These are phyloP conservation scores for Bolborhynchus lineola DNA, from an alignment of 2,113 vertebrate species.

Conservation along the genomic window DNA sequence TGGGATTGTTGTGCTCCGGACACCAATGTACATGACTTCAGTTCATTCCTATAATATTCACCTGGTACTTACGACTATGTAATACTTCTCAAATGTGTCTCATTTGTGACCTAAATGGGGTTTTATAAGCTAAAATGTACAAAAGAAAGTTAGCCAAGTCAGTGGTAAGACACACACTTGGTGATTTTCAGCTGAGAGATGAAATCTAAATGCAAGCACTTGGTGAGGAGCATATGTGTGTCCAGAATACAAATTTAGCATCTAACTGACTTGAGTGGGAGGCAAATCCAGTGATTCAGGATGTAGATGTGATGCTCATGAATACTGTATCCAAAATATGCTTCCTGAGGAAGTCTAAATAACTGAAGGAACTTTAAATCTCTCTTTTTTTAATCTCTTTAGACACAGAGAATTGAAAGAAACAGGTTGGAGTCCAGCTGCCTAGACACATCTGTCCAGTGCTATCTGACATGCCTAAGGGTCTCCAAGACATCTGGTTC, in stretches of 20 bases:
- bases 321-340: neutral
- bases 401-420: neutral
- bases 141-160: neutral
- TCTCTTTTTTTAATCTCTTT: neutral
- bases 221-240: neutral
- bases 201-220: neutral
- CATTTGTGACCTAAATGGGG: neutral
- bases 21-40: neutral
- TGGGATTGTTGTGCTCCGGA: neutral
- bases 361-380: neutral
- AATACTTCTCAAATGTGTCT: neutral
- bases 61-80: neutral
- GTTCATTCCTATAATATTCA: neutral
- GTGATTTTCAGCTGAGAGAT: neutral
- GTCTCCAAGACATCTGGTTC: neutral
- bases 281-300: neutral
- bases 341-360: neutral
- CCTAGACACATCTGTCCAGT: neutral
- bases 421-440: neutral
- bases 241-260: neutral
- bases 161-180: neutral
- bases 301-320: neutral
- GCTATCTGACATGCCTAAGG: neutral
- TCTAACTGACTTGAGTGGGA: neutral
- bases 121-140: neutral